Percentiles rank a stretch among this genome's conserved stretches.
Evolutionary conservation across 2,888 invertebrate species (phyloP).

Genomic region (Drosophila neotestacea): DNA sequence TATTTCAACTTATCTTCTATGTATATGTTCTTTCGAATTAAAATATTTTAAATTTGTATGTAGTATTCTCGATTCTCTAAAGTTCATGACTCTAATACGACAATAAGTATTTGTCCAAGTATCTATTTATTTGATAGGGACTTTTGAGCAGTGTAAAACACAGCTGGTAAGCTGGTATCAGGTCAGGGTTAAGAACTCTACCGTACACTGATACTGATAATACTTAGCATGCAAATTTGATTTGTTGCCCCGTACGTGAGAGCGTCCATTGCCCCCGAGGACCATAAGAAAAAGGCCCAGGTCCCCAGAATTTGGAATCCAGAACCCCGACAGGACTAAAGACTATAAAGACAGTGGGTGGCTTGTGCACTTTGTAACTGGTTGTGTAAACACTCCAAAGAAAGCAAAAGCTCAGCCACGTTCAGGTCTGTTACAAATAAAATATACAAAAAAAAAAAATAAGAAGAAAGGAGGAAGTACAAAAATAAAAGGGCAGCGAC

Average conservation of each 20-base stretch:
- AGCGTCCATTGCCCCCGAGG: conserved; percentile 49
- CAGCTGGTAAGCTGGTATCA: conserved; percentile 24
- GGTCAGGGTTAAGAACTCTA: conserved; percentile 16
- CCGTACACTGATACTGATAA: conserved; percentile 72
- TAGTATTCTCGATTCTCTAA: neutral
- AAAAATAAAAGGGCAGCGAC: conserved; percentile 19
- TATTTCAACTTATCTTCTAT: no score
- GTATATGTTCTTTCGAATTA: no score
- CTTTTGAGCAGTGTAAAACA: conserved; percentile 12
- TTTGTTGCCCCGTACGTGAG: conserved; percentile 80
- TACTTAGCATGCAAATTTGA: conserved; percentile 84
- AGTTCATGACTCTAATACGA: neutral
- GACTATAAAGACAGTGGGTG: conserved; percentile 48
- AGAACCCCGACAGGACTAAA: conserved; percentile 6
- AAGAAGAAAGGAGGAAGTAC: neutral
- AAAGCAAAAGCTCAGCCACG: conserved; percentile 52
- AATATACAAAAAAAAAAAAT: conserved; percentile 10
- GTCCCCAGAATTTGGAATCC: neutral
- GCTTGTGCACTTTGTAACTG: conserved; percentile 82
- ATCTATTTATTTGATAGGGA: conserved; percentile 3
- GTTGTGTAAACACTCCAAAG: conserved; percentile 82
- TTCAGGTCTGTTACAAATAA: conserved; percentile 39
- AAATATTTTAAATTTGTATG: no score
- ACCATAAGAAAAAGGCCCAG: conserved; percentile 16
- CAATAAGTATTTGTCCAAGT: conserved; percentile 7